Base-by-base conservation (phyloP, 2,888 invertebrate genomes). In the Tridacna crocea region DNA sequence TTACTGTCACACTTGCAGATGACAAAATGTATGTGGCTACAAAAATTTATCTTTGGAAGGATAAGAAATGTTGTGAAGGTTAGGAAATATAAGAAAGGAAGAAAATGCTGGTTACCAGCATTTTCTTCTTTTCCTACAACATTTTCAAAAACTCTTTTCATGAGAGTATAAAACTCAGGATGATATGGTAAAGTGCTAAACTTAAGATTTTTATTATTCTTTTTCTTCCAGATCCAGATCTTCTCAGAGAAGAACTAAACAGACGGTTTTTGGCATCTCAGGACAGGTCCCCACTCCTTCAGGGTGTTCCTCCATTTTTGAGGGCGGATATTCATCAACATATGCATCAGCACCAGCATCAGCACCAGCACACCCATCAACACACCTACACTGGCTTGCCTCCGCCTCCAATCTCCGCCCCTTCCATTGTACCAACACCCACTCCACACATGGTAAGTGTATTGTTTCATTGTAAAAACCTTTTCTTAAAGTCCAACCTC, bases 221-320 rank as follows among this genome's bases (percentile, higher is more conserved):
- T 58, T 2, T 61, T 1, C 6, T 74, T 74, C 47, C 80, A 92
- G 92, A 89, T 82, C 91, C 89, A 77, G 92, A 92, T 78, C 88
- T 90, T 77, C 80, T 92, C 61, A 89, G 91, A 65, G 91, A 91
- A 76, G 92, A 92, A 82, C 83, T 92, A 75, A 92, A 91, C 83
- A 88, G 91, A 74, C 85, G 92, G 48, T 88, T 92, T 63, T 79
- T 92, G 65, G 91, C 90, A 11, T 84, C 91, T 77, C 88, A 89
- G 55, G 88, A 89, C 60, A 76, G 90, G n/a, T 75, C 87, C 0
- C 51, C 83, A 12, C 65, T 87, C 47, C 76, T 87, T 10, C 80
- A 87, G 47, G 85, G 85, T 12, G 80, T 89, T n/a, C 84, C 90
- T 0, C 87, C 90, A 13, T 90, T 85, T 77, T 81, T 90, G 65